Base-by-base conservation (phyloP, 2,888 invertebrate genomes). In the Noctua comes region DNA sequence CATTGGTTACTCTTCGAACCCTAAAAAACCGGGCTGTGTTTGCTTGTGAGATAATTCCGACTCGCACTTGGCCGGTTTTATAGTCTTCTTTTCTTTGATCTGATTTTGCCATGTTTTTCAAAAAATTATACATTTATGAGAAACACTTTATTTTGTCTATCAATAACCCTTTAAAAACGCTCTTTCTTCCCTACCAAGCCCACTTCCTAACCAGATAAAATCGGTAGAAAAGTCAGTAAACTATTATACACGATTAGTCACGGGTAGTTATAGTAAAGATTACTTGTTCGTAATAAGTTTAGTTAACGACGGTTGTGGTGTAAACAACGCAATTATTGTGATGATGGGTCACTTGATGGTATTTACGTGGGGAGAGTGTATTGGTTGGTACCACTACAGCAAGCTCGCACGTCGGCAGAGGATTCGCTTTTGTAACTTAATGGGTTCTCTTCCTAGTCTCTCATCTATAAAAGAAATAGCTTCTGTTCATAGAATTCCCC, bases 321-420 rank as follows among this genome's bases (percentile, higher is more conserved):
- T 86, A 77, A 77, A 86, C 77, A 77, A 68, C n/a, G 68, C 62
- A 77, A 82, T 86, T 79, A 79, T 7, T 16, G 31, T 16, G 31
- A 59, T 68, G 48, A 62, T 69, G 40, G n/a, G 36, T 83, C 43
- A 51, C 31, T 77, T 51, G 43, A 18, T 74, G 68, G n/a, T 51
- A 62, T 82, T 69, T 77, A 46, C 59, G 36, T 21, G n/a, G 18
- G 5, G 3, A 21, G 3, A 7, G 21, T 76, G 10, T 46, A 13
- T 8, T n/a, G n/a, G 3, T 46, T 2, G 66, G 43, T 43, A n/a
- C 36, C 13, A 16, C 43, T 8, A 43, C 10, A 64, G 2, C 21
- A 64, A 31, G 31, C 64, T 21, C 31, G 31, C 8, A 21, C 2
- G 6, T 70, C 6, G 11, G 27, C 18, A 43, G n/a, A 68, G 16